Base-by-base conservation (phyloP, 1,140 invertebrate genomes). In the Drosophila kepulauana region DNA sequence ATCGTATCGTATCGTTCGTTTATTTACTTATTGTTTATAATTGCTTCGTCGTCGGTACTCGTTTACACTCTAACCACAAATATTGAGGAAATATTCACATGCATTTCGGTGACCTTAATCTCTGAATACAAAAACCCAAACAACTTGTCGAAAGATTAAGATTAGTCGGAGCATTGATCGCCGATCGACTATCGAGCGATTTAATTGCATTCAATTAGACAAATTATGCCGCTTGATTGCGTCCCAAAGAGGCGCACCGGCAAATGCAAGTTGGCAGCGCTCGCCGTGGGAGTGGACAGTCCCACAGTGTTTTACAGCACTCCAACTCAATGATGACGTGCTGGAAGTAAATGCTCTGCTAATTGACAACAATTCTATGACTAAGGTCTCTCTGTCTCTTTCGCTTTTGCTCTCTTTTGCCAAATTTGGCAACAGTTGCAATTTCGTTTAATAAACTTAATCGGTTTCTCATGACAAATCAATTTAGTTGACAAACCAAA, bases 181-280 rank as follows among this genome's bases (percentile, higher is more conserved):
- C 76, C 64, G 20, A 35, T 82, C 77, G 65, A 70, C 35, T 10
- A 38, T 38, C 35, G 71, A 25, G 63, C 70, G 49, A 73, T 75
- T 79, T 90, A 85, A 90, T 89, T 89, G 85, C 71, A 79, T 71
- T 82, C 80, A 88, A 88, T 88, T 88, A 88, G 59, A 49, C 49
- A 71, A 72, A 79, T 79, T 85, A 62, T 81, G 45, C 41, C 81
- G 85, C 85, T 86, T 79, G 86, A 81, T 79, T 90, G 86, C 68
- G 54, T 43, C 51, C 62, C 46, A 54, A 51, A 65, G 52, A 58
- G 59, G 59, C 46, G 58, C 58, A 59, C 52, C 15, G 13, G 15
- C 20, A 57, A 57, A 64, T 69, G 43, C 51, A 25, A 70, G 33
- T 45, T 74, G 71, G 56, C 59, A 76, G 45, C 58, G 30, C 46